Conservation (phyloP, 2,888 invertebrate genomes). For the Meganola albula region DNA sequence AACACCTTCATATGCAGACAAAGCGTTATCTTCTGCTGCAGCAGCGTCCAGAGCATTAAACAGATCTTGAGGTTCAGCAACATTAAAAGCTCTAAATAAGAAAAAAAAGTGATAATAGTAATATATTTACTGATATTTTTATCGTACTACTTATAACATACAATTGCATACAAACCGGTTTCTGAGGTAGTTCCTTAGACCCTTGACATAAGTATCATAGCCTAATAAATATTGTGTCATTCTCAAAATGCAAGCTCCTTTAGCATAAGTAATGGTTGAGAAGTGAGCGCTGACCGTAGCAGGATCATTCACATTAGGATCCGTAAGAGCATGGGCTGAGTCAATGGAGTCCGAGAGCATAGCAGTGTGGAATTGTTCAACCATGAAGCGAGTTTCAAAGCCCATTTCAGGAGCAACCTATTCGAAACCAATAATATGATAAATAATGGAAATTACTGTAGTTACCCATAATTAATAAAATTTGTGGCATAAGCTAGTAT, state of each 20-base stretch:
- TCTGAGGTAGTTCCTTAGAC: constrained; percentile 74
- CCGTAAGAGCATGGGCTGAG: constrained; percentile 78
- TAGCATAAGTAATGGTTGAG: constrained; percentile 82
- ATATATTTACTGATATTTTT: too few relatives aligned
- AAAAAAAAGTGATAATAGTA: constrained; percentile 6
- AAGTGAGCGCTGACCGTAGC: constrained; percentile 79
- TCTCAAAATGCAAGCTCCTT: constrained; percentile 79
- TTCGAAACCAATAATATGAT: constrained; percentile 2
- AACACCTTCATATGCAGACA: constrained; percentile 44
- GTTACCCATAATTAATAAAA: background rate
- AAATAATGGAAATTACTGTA: background rate
- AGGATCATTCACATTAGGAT: constrained; percentile 74
- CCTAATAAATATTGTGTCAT: constrained; percentile 83
- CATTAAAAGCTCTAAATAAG: constrained; percentile 46
- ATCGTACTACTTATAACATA: too few relatives aligned
- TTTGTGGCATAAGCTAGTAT: background rate
- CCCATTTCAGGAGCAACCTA: constrained; percentile 57
- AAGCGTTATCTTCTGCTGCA: constrained; percentile 39
- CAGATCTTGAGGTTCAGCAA: constrained; percentile 71
- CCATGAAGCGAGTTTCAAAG: constrained; percentile 75
- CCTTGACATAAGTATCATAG: constrained; percentile 63
- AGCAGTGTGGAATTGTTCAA: constrained; percentile 81
- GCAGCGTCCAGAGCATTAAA: constrained; percentile 67
- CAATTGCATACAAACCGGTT: too few relatives aligned
- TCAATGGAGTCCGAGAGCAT: constrained; percentile 77